A percentile compares a stretch with the other conserved stretches of the same genome.
Evolutionary conservation across 1,140 invertebrate genomes (phyloP).

Genomic region (Helicoverpa zea): DNA sequence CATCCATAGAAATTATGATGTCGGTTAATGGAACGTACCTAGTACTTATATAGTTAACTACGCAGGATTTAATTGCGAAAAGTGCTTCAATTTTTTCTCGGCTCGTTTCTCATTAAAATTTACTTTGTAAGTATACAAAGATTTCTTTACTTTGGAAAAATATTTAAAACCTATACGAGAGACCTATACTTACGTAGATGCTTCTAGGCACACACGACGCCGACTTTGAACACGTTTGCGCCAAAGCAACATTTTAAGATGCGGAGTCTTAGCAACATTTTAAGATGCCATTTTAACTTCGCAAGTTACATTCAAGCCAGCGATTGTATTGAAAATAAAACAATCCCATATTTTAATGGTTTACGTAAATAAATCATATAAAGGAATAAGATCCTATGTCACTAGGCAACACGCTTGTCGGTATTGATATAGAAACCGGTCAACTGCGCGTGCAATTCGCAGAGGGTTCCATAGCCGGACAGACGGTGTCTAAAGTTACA

Average conservation of each 20-base stretch:
- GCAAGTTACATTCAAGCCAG: too few relatives aligned
- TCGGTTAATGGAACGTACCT: background rate
- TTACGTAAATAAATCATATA: conserved; percentile 23
- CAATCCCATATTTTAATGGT: background rate
- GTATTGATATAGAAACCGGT: conserved; percentile 41
- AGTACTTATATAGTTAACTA: too few relatives aligned
- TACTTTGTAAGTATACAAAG: too few relatives aligned
- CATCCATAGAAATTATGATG: conserved; percentile 25
- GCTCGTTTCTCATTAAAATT: background rate
- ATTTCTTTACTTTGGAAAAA: too few relatives aligned
- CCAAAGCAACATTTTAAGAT: too few relatives aligned
- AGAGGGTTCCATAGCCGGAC: conserved; percentile 23
- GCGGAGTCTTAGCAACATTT: too few relatives aligned
- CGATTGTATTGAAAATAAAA: background rate
- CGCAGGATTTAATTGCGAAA: background rate
- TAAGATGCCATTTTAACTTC: too few relatives aligned
- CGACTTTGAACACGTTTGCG: too few relatives aligned
- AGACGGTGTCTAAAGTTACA: conserved; percentile 40
- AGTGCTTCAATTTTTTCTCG: background rate
- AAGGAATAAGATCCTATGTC: conserved; percentile 37
- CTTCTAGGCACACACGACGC: too few relatives aligned
- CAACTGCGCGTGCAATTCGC: conserved; percentile 39
- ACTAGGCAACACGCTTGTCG: conserved; percentile 19
- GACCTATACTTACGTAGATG: too few relatives aligned
- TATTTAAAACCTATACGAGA: too few relatives aligned